Evolutionary conservation across 2,113 vertebrate species (phyloP), one percentile per base, ranked within the genome.

Genomic region (Amazona vittata): DNA sequence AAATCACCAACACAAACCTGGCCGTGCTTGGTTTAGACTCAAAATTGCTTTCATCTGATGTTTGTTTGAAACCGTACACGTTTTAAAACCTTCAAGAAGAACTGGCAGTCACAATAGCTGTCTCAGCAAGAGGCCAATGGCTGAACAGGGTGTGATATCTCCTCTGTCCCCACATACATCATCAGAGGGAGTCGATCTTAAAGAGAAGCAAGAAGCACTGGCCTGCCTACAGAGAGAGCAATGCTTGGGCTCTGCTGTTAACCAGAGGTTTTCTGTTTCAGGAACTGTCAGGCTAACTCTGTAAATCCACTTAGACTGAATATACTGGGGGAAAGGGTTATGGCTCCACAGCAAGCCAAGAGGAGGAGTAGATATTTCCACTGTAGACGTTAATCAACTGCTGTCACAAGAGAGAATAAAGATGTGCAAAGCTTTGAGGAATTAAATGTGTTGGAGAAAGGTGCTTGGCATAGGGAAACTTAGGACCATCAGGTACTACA

Each of bases 1-100:
- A 96, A 96, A 97, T 96, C 83, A 96, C 70, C 74, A 53, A 59
- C 12, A 35, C 81, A 83, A 96, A 95, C 86, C 62, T 94, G 91
- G 74, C 83, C 0, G 5, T 68, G 62, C 73, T 87, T 77, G 46
- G 41, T 93, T 94, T 95, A 89, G 53, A 31, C 69, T 83, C 59
- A 75, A 69, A 96, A 95, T 87, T 85, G 70, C 91, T 97, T 96
- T 96, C 94, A 89, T 95, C 78, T 94, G 92, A 94, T 95, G 70
- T 89, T 84, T 94, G 90, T 69, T 91, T 91, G 78, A 93, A 89
- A 53, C 49, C 4, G 41, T 46, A 47, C 3, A 24, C 44, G 14
- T 33, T 91, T 71, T 83, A 91, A 92, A 94, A 55, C 29, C 59
- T 50, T 89, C 52, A 50, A 37, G 57, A 81, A 78, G 86, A 94